These are phyloP conservation scores for Apodemus speciosus DNA, from an alignment of 2,113 vertebrate genomes.

Conservation along the genomic window DNA sequence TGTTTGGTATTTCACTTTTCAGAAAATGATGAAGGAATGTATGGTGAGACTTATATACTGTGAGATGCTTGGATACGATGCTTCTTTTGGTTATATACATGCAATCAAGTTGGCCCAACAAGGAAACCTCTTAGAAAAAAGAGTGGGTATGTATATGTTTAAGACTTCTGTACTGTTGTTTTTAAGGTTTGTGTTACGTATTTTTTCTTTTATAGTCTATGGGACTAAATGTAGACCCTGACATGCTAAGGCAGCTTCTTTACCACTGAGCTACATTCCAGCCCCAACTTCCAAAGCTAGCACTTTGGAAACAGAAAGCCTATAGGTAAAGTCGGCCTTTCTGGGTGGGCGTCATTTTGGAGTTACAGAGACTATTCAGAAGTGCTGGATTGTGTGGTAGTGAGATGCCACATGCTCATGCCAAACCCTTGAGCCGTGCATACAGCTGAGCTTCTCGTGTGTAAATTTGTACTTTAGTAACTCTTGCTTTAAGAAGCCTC, in stretches of 20 bases:
- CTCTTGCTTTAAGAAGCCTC: conserved; percentile 28
- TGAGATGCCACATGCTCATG: background rate
- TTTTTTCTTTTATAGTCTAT: conserved; percentile 12
- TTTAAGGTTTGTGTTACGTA: conserved; percentile 39
- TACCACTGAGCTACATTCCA: background rate
- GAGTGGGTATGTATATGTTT: conserved; percentile 92
- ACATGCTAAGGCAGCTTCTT: background rate
- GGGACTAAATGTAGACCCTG: background rate
- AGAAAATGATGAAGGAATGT: conserved; percentile 97
- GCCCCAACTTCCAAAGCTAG: background rate
- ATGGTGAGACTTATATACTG: conserved; percentile 98
- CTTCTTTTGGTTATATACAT: conserved; percentile 96
- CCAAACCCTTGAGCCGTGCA: background rate
- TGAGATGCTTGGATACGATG: conserved; percentile 98
- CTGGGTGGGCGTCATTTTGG: background rate
- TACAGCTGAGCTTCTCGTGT: background rate
- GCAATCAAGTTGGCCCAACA: conserved; percentile 98
- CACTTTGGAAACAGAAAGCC: conserved; percentile 29
- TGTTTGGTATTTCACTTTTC: conserved; percentile 78
- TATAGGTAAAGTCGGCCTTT: conserved; percentile 38
- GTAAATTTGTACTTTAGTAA: conserved; percentile 12
- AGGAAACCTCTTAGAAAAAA: conserved; percentile 95
- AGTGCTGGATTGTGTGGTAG: background rate
- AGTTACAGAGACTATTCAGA: conserved; percentile 42
- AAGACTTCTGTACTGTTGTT: conserved; percentile 9